Evolutionary conservation across 1,140 invertebrate genomes (phyloP).

Genomic region (Anastrepha ludens): DNA sequence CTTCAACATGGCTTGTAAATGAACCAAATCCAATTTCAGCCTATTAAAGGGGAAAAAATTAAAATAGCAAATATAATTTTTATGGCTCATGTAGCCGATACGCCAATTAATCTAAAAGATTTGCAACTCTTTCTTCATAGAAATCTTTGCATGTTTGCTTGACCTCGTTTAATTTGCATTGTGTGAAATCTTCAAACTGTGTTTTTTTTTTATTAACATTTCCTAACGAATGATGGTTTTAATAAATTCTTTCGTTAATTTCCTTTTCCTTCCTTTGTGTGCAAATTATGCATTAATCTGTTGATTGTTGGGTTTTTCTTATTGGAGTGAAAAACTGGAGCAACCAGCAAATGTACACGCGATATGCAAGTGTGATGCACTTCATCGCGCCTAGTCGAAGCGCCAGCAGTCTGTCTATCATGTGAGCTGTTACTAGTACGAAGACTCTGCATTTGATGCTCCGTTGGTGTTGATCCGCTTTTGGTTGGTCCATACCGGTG

Average conservation of each 20-base stretch:
- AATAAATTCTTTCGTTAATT: neutral
- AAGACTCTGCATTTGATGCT: constrained; percentile 14
- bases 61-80: no score
- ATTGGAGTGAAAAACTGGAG: constrained; percentile 21
- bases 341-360: constrained; percentile 23
- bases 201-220: neutral
- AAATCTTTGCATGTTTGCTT: neutral
- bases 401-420: neutral
- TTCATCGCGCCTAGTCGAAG: neutral
- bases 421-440: no score
- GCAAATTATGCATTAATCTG: constrained; percentile 29
- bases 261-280: constrained; percentile 8
- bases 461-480: constrained; percentile 21
- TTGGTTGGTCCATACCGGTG: constrained; percentile 15
- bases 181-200: constrained; percentile 5
- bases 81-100: neutral
- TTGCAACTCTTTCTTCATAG: neutral
- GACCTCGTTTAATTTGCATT: constrained; percentile 27
- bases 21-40: no score
- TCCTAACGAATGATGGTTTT: constrained; percentile 9
- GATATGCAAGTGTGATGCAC: constrained; percentile 22
- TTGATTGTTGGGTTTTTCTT: neutral
- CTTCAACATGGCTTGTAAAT: no score
- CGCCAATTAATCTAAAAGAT: neutral
- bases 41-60: no score